Base-by-base conservation (phyloP, 2,797 vertebrate genomes). In the Hydrolagus colliei region DNA sequence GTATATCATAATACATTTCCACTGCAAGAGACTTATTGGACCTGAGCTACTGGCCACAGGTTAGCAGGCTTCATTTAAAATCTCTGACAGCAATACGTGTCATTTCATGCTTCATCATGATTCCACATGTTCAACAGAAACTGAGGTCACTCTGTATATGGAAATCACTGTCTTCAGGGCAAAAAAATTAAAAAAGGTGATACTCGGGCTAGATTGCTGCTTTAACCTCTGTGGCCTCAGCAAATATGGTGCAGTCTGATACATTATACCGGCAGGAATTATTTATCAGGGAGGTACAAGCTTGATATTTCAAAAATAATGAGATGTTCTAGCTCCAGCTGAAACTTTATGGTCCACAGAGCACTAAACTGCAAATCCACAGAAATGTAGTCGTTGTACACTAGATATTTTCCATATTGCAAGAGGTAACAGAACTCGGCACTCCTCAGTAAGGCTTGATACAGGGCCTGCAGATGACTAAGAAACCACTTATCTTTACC, bases 271-370 rank as follows among this genome's bases (percentile, higher is more conserved):
- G 94, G 92, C 94, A 95, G 96, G 96, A 99, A 99, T 98, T 99
- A 99, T 99, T 99, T 98, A 99, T 98, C 97, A 96, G 96, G 96
- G 96, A 96, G 97, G 98, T 98, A 98, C 97, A 98, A 97, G 97
- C 95, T 94, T 93, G 97, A 99, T 98, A 98, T 98, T 98, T 97
- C 94, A 93, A 91, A 93, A 97, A 97, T 98, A 99, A 99, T 98
- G 96, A 98, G 96, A 97, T 98, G 97, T 96, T 96, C 95, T 95
- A 95, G 93, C 96, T 96, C 96, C 97, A 98, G 97, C 97, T 98
- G 97, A 96, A 98, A 97, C 94, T 96, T 97, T 98, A 96, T 94
- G 96, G 97, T 97, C 95, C 95, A 94, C 92, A 88, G 95, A 97
- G 95, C 97, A 97, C 96, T 95, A 91, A 82, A 96, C 95, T 95